phyloP scores from a whole-genome alignment of 2,888 invertebrate species.

The Limnephilus lunatus region DNA sequence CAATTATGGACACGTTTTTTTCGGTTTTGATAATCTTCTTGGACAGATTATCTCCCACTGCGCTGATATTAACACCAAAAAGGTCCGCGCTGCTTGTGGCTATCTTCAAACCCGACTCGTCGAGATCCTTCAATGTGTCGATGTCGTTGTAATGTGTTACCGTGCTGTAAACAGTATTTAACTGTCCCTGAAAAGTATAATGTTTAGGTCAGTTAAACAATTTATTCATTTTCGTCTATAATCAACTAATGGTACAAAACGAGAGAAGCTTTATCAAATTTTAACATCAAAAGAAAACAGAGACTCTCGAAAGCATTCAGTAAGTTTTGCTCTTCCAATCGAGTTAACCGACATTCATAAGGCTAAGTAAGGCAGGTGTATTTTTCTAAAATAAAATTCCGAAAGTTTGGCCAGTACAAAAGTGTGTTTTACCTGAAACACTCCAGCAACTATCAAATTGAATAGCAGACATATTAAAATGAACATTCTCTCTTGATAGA shows the following conservation, averaged over 20 bases:
- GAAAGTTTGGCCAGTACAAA: not conserved
- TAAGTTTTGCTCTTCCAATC: not conserved
- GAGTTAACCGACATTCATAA: not conserved
- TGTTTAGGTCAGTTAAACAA: not conserved
- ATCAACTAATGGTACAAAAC: not conserved
- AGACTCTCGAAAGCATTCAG: not conserved
- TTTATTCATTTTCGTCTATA: not conserved
- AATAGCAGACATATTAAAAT: conserved; percentile 69
- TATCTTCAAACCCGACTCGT: conserved; percentile 71
- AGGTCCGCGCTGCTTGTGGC: conserved; percentile 66
- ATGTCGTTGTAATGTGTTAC: conserved; percentile 72
- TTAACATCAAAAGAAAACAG: not conserved
- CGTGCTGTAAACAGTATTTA: conserved; percentile 72
- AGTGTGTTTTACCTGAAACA: conserved; percentile 66
- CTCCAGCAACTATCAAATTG: conserved; percentile 70
- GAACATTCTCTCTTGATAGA: conserved; percentile 67
- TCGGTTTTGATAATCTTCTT: conserved; percentile 51
- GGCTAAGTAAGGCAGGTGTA: not conserved
- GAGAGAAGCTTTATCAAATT: not conserved
- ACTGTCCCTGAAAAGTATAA: conserved; percentile 70
- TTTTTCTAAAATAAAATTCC: not conserved
- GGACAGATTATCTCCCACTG: conserved; percentile 56
- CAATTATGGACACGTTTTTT: conserved; percentile 32
- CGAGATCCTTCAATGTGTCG: conserved; percentile 71
- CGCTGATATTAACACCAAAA: conserved; percentile 57